Evolutionary conservation across 2,113 vertebrate genomes (phyloP), one percentile per base, ranked within the genome.

Genomic region (Oxyruncus cristatus): DNA sequence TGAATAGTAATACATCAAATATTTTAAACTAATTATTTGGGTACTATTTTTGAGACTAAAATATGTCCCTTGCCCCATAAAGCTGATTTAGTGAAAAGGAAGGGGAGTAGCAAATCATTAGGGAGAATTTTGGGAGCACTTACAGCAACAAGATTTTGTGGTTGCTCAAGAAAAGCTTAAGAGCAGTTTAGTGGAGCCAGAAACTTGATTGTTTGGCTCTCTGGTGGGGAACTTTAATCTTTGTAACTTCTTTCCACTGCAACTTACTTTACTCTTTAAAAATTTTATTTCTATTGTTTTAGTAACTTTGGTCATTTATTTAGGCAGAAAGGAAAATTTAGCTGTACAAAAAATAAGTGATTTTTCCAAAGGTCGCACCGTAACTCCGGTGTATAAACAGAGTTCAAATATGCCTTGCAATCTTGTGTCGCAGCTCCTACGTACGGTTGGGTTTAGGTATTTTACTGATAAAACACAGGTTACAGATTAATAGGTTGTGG

Each of bases 61-160:
- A 41, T 92, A 75, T 72, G 56, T 81, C 84, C 68, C 84, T 97
- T 95, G 77, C 74, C 66, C 73, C 35, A 76, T 82, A 94, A 92
- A 93, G 72, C 73, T 91, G 89, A 89, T 92, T 67, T 77, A 87
- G 32, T 72, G 76, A 95, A 95, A 94, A 90, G 79, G 78, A 92
- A 89, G 52, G 83, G 77, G 94, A 92, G 65, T 89, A 92, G 70
- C 91, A 91, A 95, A 76, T 92, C 68, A 53, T 85, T 65, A 79
- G 91, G 96, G 89, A 93, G 35, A 84, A 44, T 81, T 84, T 72
- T 95, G 76, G 84, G 84, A 96, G 68, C 26, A 20, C 41, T 95
- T 94, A 50, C 70, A 87, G 84, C 70, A 85, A 75, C 23, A 56
- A 87, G 56, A 82, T 95, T 77, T 91, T 79, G 66, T 85, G 91